Evolutionary conservation across 2,797 vertebrate species (phyloP).

Genomic region (Molossus alvarezi): DNA sequence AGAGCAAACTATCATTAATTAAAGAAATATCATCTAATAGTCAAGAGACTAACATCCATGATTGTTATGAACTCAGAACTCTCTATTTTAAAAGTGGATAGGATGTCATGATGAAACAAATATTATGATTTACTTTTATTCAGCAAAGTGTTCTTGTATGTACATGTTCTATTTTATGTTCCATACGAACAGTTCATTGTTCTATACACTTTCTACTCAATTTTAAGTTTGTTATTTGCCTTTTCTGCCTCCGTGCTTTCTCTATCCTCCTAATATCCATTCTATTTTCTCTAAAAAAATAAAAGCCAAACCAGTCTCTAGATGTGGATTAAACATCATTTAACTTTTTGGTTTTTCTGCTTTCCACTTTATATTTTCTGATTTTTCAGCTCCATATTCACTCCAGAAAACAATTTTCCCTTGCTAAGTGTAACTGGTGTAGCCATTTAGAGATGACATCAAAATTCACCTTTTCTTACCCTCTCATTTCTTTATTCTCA

Average conservation of each 20-base stretch:
- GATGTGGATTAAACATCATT: conserved; percentile 29
- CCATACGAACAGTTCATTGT: not conserved
- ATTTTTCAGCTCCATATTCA: conserved; percentile 58
- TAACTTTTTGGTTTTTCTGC: conserved; percentile 24
- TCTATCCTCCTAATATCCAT: not conserved
- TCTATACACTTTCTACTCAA: not conserved
- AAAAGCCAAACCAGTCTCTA: not conserved
- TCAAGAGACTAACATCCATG: conserved; percentile 3
- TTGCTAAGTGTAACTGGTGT: conserved; percentile 36
- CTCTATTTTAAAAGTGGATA: not conserved
- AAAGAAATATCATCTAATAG: not conserved
- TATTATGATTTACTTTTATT: conserved; percentile 48
- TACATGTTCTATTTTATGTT: conserved; percentile 34
- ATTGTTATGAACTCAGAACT: conserved; percentile 37
- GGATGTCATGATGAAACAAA: conserved; percentile 1
- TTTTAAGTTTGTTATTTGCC: conserved; percentile 39
- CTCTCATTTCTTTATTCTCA: conserved; percentile 63
- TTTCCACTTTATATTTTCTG: conserved; percentile 56
- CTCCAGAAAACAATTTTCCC: conserved; percentile 53
- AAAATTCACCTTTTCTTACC: conserved; percentile 71
- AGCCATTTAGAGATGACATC: conserved; percentile 56
- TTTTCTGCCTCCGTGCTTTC: not conserved
- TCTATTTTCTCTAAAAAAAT: not conserved
- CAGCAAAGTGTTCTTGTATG: not conserved
- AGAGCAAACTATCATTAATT: conserved; percentile 39